Evolutionary conservation across 2,113 vertebrate genomes (phyloP).

Genomic region (Bettongia penicillata): DNA sequence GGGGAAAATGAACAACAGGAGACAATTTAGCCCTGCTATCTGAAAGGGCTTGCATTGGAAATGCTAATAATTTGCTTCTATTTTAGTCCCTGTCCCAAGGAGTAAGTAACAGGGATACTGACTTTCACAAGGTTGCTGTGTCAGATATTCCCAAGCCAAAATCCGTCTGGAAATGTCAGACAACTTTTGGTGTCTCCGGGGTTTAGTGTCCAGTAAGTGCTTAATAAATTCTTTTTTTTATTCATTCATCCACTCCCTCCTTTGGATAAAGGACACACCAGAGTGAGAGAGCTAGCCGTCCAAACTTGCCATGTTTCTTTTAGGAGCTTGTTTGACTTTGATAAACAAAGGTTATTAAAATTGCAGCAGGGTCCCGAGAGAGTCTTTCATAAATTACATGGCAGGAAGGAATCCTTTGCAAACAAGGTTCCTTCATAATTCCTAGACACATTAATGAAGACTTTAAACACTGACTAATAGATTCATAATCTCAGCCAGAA

Average conservation of each 20-base stretch:
- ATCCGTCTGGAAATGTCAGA: conserved; percentile 35
- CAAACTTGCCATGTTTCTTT: conserved; percentile 50
- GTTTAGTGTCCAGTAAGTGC: neutral
- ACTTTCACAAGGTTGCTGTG: neutral
- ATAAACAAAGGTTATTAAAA: conserved; percentile 35
- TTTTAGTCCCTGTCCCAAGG: conserved; percentile 14
- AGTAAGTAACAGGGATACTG: neutral
- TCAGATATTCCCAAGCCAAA: conserved; percentile 28
- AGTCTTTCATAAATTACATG: conserved; percentile 8
- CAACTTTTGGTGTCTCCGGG: conserved; percentile 24
- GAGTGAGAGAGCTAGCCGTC: conserved; percentile 16
- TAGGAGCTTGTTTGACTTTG: conserved; percentile 31
- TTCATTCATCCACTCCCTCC: neutral
- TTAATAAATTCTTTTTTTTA: neutral
- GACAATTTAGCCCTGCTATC: neutral
- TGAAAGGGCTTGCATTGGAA: conserved; percentile 22
- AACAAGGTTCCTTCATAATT: conserved; percentile 39
- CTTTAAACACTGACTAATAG: neutral
- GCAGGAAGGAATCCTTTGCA: conserved; percentile 11
- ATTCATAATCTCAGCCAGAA: conserved; percentile 22
- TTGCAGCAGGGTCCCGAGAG: conserved; percentile 21
- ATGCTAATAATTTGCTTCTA: conserved; percentile 10
- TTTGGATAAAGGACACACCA: conserved; percentile 58
- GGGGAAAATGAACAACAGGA: neutral
- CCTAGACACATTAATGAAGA: neutral